These are phyloP conservation scores for Diabrotica virgifera DNA, from an alignment of 1,140 invertebrate genomes.

Conservation along the genomic window DNA sequence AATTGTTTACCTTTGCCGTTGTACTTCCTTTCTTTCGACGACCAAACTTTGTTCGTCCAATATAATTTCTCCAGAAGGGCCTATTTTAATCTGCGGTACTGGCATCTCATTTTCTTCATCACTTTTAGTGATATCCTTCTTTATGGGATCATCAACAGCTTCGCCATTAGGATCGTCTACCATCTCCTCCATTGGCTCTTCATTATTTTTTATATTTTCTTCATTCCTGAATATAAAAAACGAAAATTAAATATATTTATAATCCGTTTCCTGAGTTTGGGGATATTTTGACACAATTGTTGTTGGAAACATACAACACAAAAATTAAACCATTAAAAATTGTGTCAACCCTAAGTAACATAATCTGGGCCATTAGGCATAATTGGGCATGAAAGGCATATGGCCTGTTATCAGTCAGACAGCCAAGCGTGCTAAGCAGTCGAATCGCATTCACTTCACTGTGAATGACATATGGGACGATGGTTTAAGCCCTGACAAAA, in stretches of 20 bases:
- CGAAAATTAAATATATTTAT: background rate
- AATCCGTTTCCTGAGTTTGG: too few relatives aligned
- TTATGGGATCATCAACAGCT: conserved; percentile 10
- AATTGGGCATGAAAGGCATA: too few relatives aligned
- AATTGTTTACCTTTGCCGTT: conserved; percentile 52
- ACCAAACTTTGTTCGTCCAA: conserved; percentile 84
- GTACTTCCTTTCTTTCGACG: conserved; percentile 69
- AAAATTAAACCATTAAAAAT: too few relatives aligned
- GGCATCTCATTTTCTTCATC: conserved; percentile 57
- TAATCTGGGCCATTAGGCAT: too few relatives aligned
- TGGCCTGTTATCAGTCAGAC: too few relatives aligned
- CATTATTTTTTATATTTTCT: conserved; percentile 9
- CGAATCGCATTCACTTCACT: too few relatives aligned
- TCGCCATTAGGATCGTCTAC: background rate
- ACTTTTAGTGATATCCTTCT: conserved; percentile 38
- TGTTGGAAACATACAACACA: too few relatives aligned
- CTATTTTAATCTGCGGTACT: conserved; percentile 84
- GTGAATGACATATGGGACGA: too few relatives aligned
- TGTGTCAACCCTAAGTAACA: too few relatives aligned
- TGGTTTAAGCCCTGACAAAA: too few relatives aligned
- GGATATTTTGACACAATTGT: too few relatives aligned
- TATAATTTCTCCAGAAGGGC: conserved; percentile 81
- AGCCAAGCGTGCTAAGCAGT: too few relatives aligned
- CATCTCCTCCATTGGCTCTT: background rate
- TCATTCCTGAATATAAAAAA: conserved; percentile 9